These are phyloP conservation scores for Anas flavirostris DNA, from an alignment of 2,797 vertebrate species.

Conservation along the genomic window DNA sequence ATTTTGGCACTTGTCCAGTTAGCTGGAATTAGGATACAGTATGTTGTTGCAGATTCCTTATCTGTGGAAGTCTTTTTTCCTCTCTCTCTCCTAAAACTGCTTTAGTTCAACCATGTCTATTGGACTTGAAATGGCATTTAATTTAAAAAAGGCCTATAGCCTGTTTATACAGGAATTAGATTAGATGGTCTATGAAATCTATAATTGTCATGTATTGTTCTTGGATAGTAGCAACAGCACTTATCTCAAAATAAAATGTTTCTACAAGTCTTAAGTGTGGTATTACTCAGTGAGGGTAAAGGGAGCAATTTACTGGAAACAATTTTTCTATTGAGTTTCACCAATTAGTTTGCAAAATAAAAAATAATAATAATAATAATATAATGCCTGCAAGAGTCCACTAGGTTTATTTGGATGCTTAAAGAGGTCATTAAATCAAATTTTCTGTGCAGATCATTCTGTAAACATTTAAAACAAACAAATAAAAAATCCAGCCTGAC, in stretches of 20 bases:
- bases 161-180: slow-evolving; percentile 40
- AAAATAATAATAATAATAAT: neutral
- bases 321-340: neutral
- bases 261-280: neutral
- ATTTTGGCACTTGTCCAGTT: neutral
- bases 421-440: neutral
- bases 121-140: neutral
- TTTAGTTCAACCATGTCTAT: neutral
- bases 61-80: neutral
- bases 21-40: neutral
- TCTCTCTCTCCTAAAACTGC: neutral
- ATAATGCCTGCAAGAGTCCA: neutral
- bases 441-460: neutral
- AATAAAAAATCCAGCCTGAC: neutral
- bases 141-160: slow-evolving; percentile 13
- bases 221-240: slow-evolving; percentile 10
- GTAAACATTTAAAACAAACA: neutral
- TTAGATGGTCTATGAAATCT: slow-evolving; percentile 8
- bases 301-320: slow-evolving; percentile 26
- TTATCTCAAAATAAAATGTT: slow-evolving; percentile 19
- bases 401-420: neutral
- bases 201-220: slow-evolving; percentile 18
- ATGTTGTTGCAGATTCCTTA: neutral
- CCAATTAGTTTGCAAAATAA: neutral
- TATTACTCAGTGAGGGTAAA: neutral